Evolutionary conservation across 2,888 invertebrate species (phyloP), one percentile per base, ranked within the genome.

Genomic region (Euplagia quadripunctaria): DNA sequence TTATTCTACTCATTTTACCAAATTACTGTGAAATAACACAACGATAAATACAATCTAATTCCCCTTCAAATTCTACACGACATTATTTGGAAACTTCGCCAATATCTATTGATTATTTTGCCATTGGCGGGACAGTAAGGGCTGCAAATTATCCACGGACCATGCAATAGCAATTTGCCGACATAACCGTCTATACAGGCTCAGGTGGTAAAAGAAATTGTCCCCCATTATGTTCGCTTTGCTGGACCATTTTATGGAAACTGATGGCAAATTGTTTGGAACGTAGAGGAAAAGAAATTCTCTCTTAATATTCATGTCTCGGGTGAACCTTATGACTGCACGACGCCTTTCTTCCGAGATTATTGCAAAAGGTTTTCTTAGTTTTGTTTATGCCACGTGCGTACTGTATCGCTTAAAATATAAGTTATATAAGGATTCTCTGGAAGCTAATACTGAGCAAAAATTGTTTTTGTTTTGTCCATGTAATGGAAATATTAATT

Each of bases 131-230:
- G 78, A 72, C 81, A 77, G 74, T 73, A 76, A 80, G 41, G 73
- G 79, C 78, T 79, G 77, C 81, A 82, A 86, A 86, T 87, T 84
- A 85, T 85, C 80, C 76, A 79, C 76, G 80, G 85, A 77, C 83
- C 84, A 81, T 84, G 82, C 83, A 83, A 85, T 83, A 80, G 82
- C 77, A 82, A 85, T 84, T 83, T 82, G 72, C 75, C 68, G 78
- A 74, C 81, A 82, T 74, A 83, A 82, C 75, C 71, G 72, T 79
- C 82, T 82, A 86, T 82, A 81, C 77, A 70, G 91, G 86, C 91
- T 89, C 94, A 94, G 94, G 94, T 94, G 94, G 89, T 87, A 85
- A 88, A 92, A 90, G 91, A 91, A 93, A 94, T 93, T 92, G 94
- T 91, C 90, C 86, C 87, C 92, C 90, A 93, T 94, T 94, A 93